Evolutionary conservation across 2,113 vertebrate species (phyloP).

Genomic region (Pogona vitticeps): DNA sequence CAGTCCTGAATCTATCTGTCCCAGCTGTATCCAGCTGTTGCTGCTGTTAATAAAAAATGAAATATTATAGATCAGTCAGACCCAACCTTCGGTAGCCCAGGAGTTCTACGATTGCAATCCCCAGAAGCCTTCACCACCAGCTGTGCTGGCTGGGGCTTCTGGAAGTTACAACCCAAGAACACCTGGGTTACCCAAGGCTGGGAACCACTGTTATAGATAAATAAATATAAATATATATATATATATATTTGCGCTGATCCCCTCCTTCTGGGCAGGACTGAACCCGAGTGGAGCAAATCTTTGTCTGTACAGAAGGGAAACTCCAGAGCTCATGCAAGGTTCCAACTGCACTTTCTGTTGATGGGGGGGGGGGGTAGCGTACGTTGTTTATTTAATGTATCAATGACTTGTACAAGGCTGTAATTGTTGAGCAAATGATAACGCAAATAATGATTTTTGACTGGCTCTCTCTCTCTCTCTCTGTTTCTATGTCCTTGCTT

Average conservation of each 20-base stretch:
- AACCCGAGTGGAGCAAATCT: background rate
- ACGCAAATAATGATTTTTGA: constrained; percentile 32
- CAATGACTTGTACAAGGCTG: constrained; percentile 15
- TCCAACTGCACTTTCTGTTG: background rate
- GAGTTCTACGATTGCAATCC: no score
- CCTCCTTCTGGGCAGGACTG: background rate
- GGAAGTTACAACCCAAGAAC: no score
- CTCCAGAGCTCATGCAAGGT: background rate
- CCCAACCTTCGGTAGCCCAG: no score
- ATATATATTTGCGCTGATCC: constrained; percentile 7
- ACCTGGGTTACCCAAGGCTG: no score
- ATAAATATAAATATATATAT: constrained; percentile 7
- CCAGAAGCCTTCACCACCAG: no score
- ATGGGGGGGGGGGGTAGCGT: background rate
- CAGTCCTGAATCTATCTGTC: background rate
- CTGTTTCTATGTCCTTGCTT: background rate
- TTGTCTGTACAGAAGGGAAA: background rate
- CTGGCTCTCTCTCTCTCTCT: background rate
- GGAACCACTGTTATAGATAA: no score
- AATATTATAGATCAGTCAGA: constrained; percentile 19
- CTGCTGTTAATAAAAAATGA: constrained; percentile 24
- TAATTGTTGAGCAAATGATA: constrained; percentile 32
- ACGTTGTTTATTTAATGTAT: constrained; percentile 12
- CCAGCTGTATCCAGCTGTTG: constrained; percentile 8
- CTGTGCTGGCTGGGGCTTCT: no score